A percentile compares a stretch with the other conserved stretches of the same genome.
phyloP scores from a whole-genome alignment of 2,797 vertebrate genomes.

The Myotis vivesi region DNA sequence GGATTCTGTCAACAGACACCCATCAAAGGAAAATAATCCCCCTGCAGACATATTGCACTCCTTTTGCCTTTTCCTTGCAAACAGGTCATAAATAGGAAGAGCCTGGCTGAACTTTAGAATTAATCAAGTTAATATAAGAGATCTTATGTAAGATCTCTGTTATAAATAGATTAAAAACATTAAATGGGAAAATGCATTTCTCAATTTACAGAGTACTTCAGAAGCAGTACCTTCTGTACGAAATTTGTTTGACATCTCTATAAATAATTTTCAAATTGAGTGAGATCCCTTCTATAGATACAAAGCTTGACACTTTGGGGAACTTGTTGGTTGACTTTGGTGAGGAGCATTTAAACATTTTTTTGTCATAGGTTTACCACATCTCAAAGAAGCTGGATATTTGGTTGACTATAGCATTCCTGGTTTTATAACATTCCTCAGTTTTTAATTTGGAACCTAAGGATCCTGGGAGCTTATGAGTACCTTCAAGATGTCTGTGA shows the following conservation, averaged over 20 bases:
- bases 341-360: background rate
- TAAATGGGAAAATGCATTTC: background rate
- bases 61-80: conserved; percentile 61
- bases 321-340: background rate
- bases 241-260: background rate
- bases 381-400: background rate
- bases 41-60: background rate
- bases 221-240: background rate
- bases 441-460: background rate
- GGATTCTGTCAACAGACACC: conserved; percentile 71
- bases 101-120: background rate
- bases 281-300: background rate
- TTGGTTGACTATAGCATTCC: background rate
- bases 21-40: conserved; percentile 66
- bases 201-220: background rate
- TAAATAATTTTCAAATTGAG: background rate
- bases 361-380: background rate
- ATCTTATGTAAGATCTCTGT: background rate
- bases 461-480: background rate
- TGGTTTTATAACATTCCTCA: background rate
- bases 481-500: background rate
- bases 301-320: background rate
- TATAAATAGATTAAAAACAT: background rate
- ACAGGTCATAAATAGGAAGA: conserved; percentile 20
- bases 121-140: background rate